These are phyloP conservation scores for Elgaria multicarinata DNA, from an alignment of 2,113 vertebrate species.

Conservation along the genomic window DNA sequence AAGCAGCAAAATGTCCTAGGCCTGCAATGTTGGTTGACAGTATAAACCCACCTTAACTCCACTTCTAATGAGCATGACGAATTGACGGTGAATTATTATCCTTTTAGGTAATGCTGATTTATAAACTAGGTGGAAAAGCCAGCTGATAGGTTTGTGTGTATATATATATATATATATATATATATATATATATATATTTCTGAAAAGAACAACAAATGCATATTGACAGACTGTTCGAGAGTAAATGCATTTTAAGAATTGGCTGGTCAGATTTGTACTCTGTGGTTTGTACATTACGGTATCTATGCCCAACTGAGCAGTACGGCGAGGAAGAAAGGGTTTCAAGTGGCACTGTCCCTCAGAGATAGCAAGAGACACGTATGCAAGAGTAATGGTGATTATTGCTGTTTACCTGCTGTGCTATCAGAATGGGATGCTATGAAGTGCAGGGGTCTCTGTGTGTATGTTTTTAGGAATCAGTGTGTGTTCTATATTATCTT, in stretches of 20 bases:
- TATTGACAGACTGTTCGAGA: constrained; percentile 30
- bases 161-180: no score
- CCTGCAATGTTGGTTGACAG: neutral
- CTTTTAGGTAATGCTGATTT: constrained; percentile 58
- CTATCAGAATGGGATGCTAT: constrained; percentile 48
- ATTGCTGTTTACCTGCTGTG: constrained; percentile 54
- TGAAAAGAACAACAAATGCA: constrained; percentile 27
- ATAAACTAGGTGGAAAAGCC: constrained; percentile 57
- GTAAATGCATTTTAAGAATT: constrained; percentile 43
- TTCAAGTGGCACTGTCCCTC: constrained; percentile 29
- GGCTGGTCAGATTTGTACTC: constrained; percentile 28
- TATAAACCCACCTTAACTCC: neutral
- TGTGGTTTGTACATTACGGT: constrained; percentile 28
- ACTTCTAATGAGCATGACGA: neutral
- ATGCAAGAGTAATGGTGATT: constrained; percentile 46
- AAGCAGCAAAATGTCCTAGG: neutral
- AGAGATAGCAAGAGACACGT: constrained; percentile 24
- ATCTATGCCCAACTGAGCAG: constrained; percentile 34
- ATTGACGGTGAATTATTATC: constrained; percentile 24
- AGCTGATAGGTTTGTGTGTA: no score
- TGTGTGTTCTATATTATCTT: constrained; percentile 58
- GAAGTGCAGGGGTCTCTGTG: constrained; percentile 28
- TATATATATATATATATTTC: no score
- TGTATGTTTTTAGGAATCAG: constrained; percentile 45
- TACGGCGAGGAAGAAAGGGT: constrained; percentile 29